Evolutionary conservation across 2,888 invertebrate genomes (phyloP).

Genomic region (Ramazzottius varieornatus): DNA sequence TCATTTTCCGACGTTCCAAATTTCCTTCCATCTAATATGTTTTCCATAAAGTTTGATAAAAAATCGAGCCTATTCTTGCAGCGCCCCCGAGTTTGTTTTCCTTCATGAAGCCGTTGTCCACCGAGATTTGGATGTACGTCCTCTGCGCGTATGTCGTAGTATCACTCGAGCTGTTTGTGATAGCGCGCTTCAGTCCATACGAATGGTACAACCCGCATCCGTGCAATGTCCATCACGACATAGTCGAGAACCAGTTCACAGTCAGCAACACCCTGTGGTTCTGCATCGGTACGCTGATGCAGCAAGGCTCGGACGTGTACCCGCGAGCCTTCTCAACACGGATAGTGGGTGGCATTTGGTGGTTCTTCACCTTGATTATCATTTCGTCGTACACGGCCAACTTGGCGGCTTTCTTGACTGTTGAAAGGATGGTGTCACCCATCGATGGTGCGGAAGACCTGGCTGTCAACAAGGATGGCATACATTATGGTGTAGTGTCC

Average conservation of each 20-base stretch:
- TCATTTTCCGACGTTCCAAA: neutral
- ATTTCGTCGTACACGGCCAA: slow-evolving; percentile 94
- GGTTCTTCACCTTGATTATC: slow-evolving; percentile 96
- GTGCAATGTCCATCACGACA: slow-evolving; percentile 24
- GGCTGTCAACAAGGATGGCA: slow-evolving; percentile 57
- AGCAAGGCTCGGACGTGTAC: slow-evolving; percentile 46
- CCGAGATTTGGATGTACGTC: slow-evolving; percentile 36
- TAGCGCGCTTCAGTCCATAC: slow-evolving; percentile 77
- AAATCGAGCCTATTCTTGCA: neutral
- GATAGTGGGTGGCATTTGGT: slow-evolving; percentile 85
- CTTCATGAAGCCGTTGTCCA: slow-evolving; percentile 20
- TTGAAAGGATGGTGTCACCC: slow-evolving; percentile 77
- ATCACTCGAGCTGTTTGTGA: slow-evolving; percentile 71
- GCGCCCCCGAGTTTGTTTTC: slow-evolving; percentile 19
- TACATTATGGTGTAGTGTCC: slow-evolving; percentile 71
- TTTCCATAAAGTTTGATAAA: neutral
- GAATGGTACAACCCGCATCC: slow-evolving; percentile 32
- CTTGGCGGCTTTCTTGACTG: slow-evolving; percentile 86
- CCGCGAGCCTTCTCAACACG: slow-evolving; percentile 45
- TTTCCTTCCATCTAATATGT: neutral
- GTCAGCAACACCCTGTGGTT: slow-evolving; percentile 92
- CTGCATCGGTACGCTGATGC: slow-evolving; percentile 76
- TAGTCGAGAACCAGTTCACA: slow-evolving; percentile 68
- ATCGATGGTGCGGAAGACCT: slow-evolving; percentile 85
- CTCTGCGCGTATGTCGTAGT: slow-evolving; percentile 76